Conservation (phyloP, 2,113 vertebrate genomes). For the Muntiacus reevesi region DNA sequence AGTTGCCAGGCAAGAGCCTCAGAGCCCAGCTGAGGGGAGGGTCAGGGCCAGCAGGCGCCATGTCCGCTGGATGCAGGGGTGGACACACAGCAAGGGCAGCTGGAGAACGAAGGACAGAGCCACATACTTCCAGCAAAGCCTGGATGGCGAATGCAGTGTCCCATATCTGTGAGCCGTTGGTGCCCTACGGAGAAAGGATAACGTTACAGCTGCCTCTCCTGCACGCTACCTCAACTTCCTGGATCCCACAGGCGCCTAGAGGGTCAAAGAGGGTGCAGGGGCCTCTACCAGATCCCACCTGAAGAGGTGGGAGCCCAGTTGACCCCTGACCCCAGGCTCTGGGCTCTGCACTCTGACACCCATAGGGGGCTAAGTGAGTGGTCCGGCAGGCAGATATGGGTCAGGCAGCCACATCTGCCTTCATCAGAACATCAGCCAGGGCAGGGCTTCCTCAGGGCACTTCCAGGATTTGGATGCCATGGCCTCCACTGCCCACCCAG, state of each 20-base stretch:
- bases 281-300: neutral
- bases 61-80: fast-evolving
- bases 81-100: neutral
- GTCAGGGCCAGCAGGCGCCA: neutral
- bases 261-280: neutral
- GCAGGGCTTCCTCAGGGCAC: neutral
- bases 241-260: fast-evolving
- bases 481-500: neutral
- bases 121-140: constrained; percentile 91
- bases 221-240: neutral
- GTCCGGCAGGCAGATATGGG: neutral
- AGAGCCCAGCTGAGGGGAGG: neutral
- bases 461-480: neutral
- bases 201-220: fast-evolving
- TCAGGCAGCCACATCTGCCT: neutral
- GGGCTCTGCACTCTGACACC: neutral
- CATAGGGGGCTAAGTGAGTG: fast-evolving
- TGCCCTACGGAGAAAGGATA: constrained; percentile 84
- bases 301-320: neutral
- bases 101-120: neutral
- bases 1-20: neutral
- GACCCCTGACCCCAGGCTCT: neutral
- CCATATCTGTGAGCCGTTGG: constrained; percentile 97
- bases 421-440: neutral
- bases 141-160: constrained; percentile 95